phyloP scores from a whole-genome alignment of 2,113 vertebrate species.

The Thermophis baileyi region DNA sequence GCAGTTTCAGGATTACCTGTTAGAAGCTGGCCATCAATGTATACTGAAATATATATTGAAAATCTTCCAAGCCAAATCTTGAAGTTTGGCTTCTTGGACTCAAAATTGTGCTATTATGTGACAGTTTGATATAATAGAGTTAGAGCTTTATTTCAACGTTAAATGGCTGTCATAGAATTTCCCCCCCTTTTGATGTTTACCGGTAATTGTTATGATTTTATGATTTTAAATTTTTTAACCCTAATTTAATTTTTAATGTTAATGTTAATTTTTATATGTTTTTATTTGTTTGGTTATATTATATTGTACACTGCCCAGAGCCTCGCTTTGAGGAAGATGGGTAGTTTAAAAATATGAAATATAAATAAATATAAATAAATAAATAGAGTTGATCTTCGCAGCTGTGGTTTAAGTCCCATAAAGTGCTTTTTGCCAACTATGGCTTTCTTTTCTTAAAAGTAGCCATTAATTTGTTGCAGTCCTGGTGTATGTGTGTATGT shows the following conservation, averaged over 20 bases:
- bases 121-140: not conserved
- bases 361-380: not conserved
- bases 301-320: not conserved
- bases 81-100: not conserved
- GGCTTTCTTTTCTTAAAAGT: not conserved
- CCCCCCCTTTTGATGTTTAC: not conserved
- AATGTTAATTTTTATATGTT: not conserved
- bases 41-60: not conserved
- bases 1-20: not conserved
- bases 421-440: not conserved
- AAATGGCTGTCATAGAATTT: not conserved
- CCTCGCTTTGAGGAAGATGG: not conserved
- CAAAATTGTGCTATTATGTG: not conserved
- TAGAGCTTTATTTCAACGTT: not conserved
- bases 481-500: not conserved
- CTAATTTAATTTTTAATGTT: not conserved
- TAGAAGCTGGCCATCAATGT: not conserved
- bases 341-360: not conserved
- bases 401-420: not conserved
- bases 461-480: not conserved
- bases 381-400: not conserved
- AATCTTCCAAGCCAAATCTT: not conserved
- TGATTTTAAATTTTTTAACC: not conserved
- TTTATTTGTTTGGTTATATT: not conserved
- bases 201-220: not conserved